Percentiles rank a stretch among this genome's conserved stretches.
Conservation (phyloP, 2,113 vertebrate genomes). For the Eudyptes chrysolophus region DNA sequence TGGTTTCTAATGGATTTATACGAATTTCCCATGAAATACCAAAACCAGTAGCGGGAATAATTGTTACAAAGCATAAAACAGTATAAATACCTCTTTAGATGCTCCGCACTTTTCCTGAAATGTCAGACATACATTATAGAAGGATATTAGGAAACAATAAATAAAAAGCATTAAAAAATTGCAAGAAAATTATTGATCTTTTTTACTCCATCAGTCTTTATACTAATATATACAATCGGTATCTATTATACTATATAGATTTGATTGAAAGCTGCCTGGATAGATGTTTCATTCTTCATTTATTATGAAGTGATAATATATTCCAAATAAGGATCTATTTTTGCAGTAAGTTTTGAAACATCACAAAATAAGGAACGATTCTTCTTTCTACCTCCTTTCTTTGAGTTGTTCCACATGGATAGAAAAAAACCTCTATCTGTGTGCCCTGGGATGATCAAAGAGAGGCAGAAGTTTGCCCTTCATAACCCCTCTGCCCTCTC, state of each 20-base stretch:
- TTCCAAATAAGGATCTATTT: not conserved
- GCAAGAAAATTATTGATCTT: not conserved
- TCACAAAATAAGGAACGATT: not conserved
- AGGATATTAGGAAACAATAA: not conserved
- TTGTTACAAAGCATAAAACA: not conserved
- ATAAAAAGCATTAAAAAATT: not conserved
- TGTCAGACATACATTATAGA: not conserved
- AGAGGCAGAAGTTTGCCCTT: not conserved
- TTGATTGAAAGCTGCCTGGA: not conserved
- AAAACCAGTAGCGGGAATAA: not conserved
- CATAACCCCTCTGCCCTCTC: not conserved
- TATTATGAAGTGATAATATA: not conserved
- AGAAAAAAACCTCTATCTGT: not conserved
- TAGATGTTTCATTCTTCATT: not conserved
- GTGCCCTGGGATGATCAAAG: not conserved
- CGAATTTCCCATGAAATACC: not conserved
- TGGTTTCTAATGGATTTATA: not conserved
- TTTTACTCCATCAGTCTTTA: not conserved
- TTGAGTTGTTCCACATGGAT: not conserved
- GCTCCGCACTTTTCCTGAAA: not conserved
- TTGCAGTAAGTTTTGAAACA: not conserved
- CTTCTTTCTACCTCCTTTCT: not conserved
- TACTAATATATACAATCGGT: not conserved
- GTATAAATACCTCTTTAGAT: not conserved
- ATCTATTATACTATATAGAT: not conserved